phyloP scores from a whole-genome alignment of 2,888 invertebrate genomes.

The Hydrotaea cyrtoneurina region DNA sequence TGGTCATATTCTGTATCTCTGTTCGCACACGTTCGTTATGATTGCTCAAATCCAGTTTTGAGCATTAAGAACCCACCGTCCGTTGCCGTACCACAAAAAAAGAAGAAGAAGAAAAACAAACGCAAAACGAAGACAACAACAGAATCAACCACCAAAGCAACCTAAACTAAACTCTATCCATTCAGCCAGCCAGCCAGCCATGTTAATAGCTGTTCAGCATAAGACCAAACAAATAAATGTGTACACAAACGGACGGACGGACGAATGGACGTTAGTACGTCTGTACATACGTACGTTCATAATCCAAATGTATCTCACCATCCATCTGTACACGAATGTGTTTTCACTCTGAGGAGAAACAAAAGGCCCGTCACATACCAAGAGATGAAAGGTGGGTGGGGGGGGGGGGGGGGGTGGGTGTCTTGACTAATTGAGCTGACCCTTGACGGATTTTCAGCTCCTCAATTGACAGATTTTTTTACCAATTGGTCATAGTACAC shows the following conservation, averaged over 20 bases:
- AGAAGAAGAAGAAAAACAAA: constrained; percentile 29
- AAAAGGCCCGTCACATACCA: neutral
- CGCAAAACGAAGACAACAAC: constrained; percentile 5
- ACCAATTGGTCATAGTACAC: no score
- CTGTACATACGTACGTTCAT: neutral
- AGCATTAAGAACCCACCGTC: constrained; percentile 55
- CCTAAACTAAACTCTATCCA: neutral
- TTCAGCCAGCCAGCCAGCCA: constrained; percentile 44
- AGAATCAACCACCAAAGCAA: constrained; percentile 52
- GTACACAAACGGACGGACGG: constrained; percentile 3
- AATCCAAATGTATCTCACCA: constrained; percentile 2
- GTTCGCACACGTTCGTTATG: neutral
- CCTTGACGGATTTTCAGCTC: no score
- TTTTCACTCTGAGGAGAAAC: neutral
- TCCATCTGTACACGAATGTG: neutral
- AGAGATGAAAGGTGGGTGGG: no score
- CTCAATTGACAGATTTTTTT: no score
- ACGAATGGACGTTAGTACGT: neutral
- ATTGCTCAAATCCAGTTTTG: constrained; percentile 66
- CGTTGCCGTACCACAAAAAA: neutral
- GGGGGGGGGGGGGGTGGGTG: no score
- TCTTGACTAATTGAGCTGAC: no score
- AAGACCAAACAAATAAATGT: constrained; percentile 45
- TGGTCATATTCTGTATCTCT: constrained; percentile 29
- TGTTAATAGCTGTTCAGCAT: constrained; percentile 50